Base-by-base conservation (phyloP, 2,797 vertebrate species). In the Limosa lapponica region DNA sequence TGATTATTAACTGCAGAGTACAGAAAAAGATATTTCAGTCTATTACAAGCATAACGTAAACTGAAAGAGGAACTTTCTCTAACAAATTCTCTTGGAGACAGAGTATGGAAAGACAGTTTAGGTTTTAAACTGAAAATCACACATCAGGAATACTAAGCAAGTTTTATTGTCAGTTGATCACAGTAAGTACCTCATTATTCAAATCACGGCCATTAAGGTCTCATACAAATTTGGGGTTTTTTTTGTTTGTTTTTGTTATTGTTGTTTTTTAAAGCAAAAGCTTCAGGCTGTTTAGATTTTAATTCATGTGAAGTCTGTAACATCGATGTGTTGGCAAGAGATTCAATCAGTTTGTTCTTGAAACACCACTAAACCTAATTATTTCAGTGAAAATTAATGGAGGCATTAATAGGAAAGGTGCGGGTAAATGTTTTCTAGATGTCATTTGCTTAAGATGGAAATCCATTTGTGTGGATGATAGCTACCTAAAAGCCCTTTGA, bases 361-460 rank as follows among this genome's bases (percentile, higher is more conserved):
- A 97, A 97, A 97, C 89, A 95, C 89, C 69, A 92, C 70, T 90
- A 94, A 95, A 95, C 36, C 71, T 95, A 97, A 95, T 96, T 96
- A 97, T 95, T 94, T 96, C 93, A 80, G 66, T 96, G 89, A 97
- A 96, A 98, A 97, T 96, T 93, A 90, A 92, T 90, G 61, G 83
- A 95, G 41, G 44, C 79, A 86, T 61, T 95, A 91, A 81, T 80
- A 95, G 58, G 71, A 96, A 95, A 96, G 66, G n/a, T 83, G 19
- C 54, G 41, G 73, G 87, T 93, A 96, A 93, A 66, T 86, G 44
- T 93, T 96, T 96, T 92, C 92, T 97, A 95, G 84, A 79, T 95
- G 66, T 92, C 74, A 87, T 71, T 89, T 74, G 30, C 87, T 93
- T 96, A 95, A 94, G 73, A 49, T 89, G 93, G 49, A 97, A 96